Conservation (phyloP, 2,888 invertebrate genomes). For the Tromatobia lineatoria region DNA sequence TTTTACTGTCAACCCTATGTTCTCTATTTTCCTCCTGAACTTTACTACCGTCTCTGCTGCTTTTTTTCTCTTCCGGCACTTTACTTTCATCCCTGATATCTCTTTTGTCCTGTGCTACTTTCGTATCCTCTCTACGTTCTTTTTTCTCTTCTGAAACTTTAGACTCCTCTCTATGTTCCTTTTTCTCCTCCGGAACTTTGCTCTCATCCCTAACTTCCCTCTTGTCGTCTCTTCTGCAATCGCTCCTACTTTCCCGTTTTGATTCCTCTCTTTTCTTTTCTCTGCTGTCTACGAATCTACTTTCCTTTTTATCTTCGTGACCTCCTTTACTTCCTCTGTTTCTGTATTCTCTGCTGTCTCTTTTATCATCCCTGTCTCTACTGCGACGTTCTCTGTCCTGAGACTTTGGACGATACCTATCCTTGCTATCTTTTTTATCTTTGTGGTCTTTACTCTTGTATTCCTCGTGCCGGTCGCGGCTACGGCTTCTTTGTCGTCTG, state of each 20-base stretch:
- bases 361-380: constrained; percentile 57
- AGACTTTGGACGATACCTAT: constrained; percentile 49
- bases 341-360: constrained; percentile 48
- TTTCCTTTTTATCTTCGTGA: constrained; percentile 49
- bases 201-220: constrained; percentile 5
- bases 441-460: constrained; percentile 68
- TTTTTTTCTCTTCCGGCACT: constrained; percentile 9
- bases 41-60: constrained; percentile 25
- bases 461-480: constrained; percentile 72
- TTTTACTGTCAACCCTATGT: constrained; percentile 31
- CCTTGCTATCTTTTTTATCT: constrained; percentile 56
- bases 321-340: constrained; percentile 49
- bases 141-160: constrained; percentile 62
- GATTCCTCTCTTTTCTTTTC: constrained; percentile 53
- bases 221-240: constrained; percentile 19
- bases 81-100: neutral
- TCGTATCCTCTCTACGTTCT: constrained; percentile 55
- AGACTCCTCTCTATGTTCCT: constrained; percentile 13
- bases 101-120: constrained; percentile 37
- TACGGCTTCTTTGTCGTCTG: constrained; percentile 74
- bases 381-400: constrained; percentile 61
- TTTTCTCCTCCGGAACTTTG: constrained; percentile 18
- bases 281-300: constrained; percentile 16
- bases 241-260: constrained; percentile 7
- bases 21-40: constrained; percentile 12